Evolutionary conservation across 2,113 vertebrate genomes (phyloP).

Genomic region (Larimichthys polyactis): DNA sequence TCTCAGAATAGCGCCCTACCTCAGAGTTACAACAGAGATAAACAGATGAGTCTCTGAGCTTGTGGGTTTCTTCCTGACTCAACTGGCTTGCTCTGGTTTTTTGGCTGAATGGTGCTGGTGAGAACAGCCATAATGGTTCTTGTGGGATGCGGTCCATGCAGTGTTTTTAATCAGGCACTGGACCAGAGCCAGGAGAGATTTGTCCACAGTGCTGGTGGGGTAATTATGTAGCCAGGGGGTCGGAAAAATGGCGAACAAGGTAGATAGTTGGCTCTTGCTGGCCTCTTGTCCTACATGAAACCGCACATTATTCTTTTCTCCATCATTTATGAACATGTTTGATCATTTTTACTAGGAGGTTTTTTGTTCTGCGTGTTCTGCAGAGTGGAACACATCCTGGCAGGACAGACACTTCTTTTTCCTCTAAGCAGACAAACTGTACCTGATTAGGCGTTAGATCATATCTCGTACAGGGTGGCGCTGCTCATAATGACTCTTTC

Average conservation of each 20-base stretch:
- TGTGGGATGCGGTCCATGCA: conserved; percentile 35
- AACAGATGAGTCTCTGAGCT: conserved; percentile 16
- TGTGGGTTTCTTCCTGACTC: conserved; percentile 23
- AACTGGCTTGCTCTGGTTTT: conserved; percentile 6
- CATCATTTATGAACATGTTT: conserved; percentile 45
- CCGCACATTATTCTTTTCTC: conserved; percentile 47
- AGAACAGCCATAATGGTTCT: conserved; percentile 34
- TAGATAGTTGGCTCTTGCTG: conserved; percentile 21
- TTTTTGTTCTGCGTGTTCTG: conserved; percentile 51
- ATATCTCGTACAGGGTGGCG: conserved; percentile 22
- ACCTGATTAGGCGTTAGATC: conserved; percentile 46
- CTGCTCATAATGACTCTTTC: background rate
- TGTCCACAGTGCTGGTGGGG: conserved; percentile 37
- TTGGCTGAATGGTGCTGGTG: background rate
- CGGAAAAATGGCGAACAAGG: conserved; percentile 30
- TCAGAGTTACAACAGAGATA: conserved; percentile 8
- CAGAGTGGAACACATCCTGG: conserved; percentile 32
- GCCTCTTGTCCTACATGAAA: conserved; percentile 48
- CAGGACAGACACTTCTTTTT: conserved; percentile 38
- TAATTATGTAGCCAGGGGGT: conserved; percentile 60
- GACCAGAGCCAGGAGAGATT: conserved; percentile 55
- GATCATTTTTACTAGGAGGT: conserved; percentile 37
- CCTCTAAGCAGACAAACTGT: conserved; percentile 10
- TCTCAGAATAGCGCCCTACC: conserved; percentile 38
- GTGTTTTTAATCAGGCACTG: conserved; percentile 75